Percentiles rank a stretch among this genome's conserved stretches.
Conservation (phyloP, 2,113 vertebrate species). For the Protobothrops mucrosquamatus region DNA sequence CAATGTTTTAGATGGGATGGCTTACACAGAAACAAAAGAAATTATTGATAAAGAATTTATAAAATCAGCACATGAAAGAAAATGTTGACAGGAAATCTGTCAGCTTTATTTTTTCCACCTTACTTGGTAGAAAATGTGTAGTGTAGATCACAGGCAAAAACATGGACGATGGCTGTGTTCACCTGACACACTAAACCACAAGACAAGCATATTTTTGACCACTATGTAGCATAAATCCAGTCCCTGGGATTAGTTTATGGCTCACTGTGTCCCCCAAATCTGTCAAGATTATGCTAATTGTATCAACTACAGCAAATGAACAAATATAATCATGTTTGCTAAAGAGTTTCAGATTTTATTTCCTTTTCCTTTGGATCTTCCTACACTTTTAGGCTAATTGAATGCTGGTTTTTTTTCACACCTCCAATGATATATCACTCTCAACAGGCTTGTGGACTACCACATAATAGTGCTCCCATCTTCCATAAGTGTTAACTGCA, state of each 20-base stretch:
- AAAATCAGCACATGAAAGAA: not conserved
- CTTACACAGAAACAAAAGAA: not conserved
- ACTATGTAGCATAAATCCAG: not conserved
- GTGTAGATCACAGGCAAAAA: not conserved
- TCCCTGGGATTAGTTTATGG: not conserved
- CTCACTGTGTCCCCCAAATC: not conserved
- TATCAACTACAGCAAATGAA: not conserved
- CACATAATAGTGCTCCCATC: not conserved
- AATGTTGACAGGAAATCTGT: not conserved
- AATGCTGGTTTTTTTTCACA: not conserved
- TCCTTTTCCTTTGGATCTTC: not conserved
- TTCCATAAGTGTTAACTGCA: not conserved
- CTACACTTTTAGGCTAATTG: not conserved
- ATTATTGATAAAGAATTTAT: not conserved
- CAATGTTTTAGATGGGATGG: not conserved
- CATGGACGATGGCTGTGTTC: not conserved
- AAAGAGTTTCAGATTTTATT: not conserved
- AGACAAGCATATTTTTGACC: not conserved
- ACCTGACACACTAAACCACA: not conserved
- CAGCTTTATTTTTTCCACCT: not conserved
- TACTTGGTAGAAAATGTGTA: not conserved
- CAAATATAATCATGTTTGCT: not conserved
- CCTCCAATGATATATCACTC: not conserved
- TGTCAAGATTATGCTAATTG: not conserved
- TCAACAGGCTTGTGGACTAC: not conserved